Percentiles rank a stretch among this genome's conserved stretches.
Conservation (phyloP, 2,888 invertebrate species). For the Orthosia gothica region DNA sequence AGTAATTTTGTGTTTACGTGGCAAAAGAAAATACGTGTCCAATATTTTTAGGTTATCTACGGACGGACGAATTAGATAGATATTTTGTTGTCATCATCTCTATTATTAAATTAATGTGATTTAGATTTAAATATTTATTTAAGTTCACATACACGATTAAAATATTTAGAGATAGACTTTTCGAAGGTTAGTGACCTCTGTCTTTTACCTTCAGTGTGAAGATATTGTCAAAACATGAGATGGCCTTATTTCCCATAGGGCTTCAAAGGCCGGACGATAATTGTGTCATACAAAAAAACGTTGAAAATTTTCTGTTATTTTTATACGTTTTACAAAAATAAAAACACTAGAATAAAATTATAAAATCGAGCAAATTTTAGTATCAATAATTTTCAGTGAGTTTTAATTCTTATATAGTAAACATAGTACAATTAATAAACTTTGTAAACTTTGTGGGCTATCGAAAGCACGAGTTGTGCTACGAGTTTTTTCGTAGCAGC, state of each 20-base stretch:
- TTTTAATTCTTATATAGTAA: too few relatives aligned
- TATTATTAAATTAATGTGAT: too few relatives aligned
- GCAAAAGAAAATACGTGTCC: too few relatives aligned
- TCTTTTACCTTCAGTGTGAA: neutral
- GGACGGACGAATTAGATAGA: too few relatives aligned
- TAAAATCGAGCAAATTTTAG: neutral
- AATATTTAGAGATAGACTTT: neutral
- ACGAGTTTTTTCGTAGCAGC: constrained; percentile 35
- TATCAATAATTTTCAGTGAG: neutral
- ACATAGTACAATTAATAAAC: too few relatives aligned
- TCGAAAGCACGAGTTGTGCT: neutral
- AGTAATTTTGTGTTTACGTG: too few relatives aligned
- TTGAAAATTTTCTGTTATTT: neutral
- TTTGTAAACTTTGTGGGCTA: neutral
- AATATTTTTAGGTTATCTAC: too few relatives aligned
- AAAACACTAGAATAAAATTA: neutral
- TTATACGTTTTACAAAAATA: too few relatives aligned
- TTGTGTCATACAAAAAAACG: neutral
- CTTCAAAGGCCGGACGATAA: constrained; percentile 4
- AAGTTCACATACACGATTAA: too few relatives aligned
- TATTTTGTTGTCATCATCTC: too few relatives aligned
- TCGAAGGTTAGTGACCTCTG: neutral
- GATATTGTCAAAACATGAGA: neutral
- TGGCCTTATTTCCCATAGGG: constrained; percentile 29
- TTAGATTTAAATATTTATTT: too few relatives aligned